Base-by-base conservation (phyloP, 2,888 invertebrate genomes). In the Drosophila incognita region DNA sequence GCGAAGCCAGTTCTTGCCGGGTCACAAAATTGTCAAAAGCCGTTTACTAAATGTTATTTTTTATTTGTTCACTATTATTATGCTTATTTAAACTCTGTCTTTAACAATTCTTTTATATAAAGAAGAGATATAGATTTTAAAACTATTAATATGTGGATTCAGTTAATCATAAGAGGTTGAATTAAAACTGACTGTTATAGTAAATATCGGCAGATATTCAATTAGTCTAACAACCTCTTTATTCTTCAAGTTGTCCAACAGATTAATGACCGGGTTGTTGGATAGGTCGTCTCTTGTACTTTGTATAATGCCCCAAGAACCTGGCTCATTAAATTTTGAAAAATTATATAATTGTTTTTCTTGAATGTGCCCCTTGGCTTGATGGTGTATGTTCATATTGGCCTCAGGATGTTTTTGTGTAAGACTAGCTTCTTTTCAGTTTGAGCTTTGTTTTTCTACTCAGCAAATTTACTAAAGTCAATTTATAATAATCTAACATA, bases 1-100 rank as follows among this genome's bases (percentile, higher is more conserved):
- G 53, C 35, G 60, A 38, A 59, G 48, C n/a, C 24, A 24, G 38
- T 0, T 21, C 29, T 18, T 46, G 38, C 15, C 68, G 72, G 81
- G 67, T 76, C 76, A 78, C 78, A 65, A 42, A n/a, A n/a, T 31
- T 57, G 76, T 79, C 76, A 4, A 40, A 24, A 29, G 2, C 40
- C 36, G 6, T 58, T 52, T 62, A 4, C 3, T 7, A 29, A 6
- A 54, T 5, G 21, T 2, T 35, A 15, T 52, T 4, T 33, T 15
- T 53, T 18, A 21, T n/a, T 36, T 36, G 15, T 36, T 36, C 36
- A 2, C 15, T 36, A 15, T 35, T 13, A 5, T 35, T 15, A 15
- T 36, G 13, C 15, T 15, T 35, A 15, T 35, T 35, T 35, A 6
- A 6, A 4, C 15, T 15, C 35, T 15, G 35, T 35, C 15, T 15